phyloP scores from a whole-genome alignment of 2,888 invertebrate genomes.

The Philereme vetulata region DNA sequence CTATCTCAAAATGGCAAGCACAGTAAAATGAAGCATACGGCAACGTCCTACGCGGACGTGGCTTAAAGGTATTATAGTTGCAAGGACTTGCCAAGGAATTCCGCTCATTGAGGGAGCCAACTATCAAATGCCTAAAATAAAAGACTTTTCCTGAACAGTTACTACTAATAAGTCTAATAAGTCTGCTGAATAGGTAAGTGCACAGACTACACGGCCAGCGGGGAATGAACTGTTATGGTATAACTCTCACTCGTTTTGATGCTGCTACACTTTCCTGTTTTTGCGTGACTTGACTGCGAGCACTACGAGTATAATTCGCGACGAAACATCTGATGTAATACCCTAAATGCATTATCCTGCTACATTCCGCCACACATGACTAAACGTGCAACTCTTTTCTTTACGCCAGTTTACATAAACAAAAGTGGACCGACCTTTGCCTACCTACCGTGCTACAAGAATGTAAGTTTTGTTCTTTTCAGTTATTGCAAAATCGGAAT shows the following conservation, averaged over 20 bases:
- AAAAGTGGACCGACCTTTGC: background rate
- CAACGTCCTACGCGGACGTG: no score
- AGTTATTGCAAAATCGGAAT: conserved; percentile 10
- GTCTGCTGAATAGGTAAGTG: conserved; percentile 7
- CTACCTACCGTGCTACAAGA: background rate
- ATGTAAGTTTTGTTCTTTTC: conserved; percentile 2
- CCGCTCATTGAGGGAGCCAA: no score
- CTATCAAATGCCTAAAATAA: no score
- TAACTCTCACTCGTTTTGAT: conserved; percentile 79
- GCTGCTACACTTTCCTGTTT: conserved; percentile 78
- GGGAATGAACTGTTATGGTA: conserved; percentile 73
- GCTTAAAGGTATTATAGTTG: no score
- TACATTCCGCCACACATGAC: conserved; percentile 37
- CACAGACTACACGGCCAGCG: conserved; percentile 37
- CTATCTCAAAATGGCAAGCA: no score
- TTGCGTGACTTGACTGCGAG: conserved; percentile 67
- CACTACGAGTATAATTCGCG: conserved; percentile 37
- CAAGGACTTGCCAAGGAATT: no score
- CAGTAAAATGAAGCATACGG: no score
- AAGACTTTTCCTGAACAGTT: no score
- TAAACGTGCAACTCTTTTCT: conserved; percentile 25
- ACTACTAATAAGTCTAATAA: background rate
- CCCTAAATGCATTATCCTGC: conserved; percentile 66
- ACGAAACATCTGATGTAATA: conserved; percentile 64
- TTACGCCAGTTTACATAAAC: conserved; percentile 21